Evolutionary conservation across 2,113 vertebrate species (phyloP).

Genomic region (human (Homo sapiens)): GRCh38 chr1:165506001-165506500

Average conservation of each 20-base stretch:
- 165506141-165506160: neutral
- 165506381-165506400: neutral
- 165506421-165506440: neutral
- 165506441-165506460: neutral
- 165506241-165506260: neutral
- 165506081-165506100: neutral
- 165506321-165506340: neutral
- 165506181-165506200: neutral
- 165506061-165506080: neutral
- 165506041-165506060: neutral
- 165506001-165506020: neutral
- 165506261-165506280: neutral
- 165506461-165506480: neutral
- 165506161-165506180: neutral
- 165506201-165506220: neutral
- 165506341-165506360: neutral
- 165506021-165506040: neutral
- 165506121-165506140: neutral
- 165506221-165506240: neutral
- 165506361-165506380: neutral
- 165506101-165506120: neutral
- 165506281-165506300: neutral
- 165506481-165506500: neutral
- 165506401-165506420: neutral
- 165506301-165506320: neutral